These are phyloP conservation scores for Siniperca obscura DNA, from an alignment of 2,797 vertebrate genomes.

Conservation along the genomic window DNA sequence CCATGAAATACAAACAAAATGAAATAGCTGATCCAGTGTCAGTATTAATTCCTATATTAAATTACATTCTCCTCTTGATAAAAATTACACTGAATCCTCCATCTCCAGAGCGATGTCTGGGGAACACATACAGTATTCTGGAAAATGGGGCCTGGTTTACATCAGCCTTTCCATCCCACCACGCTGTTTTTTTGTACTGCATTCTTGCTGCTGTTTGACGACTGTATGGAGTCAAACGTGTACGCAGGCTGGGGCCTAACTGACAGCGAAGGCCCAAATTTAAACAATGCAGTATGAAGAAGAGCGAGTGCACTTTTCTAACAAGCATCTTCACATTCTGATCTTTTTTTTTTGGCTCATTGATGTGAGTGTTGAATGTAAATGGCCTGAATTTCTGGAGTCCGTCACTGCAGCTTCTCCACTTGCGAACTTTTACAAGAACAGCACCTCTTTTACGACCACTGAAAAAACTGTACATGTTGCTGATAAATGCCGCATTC, in stretches of 20 bases:
- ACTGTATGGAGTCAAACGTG: background rate
- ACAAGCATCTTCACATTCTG: background rate
- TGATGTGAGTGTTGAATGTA: slow-evolving; percentile 32
- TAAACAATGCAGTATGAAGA: background rate
- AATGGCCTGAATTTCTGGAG: background rate
- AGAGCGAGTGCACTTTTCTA: slow-evolving; percentile 7
- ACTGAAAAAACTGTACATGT: slow-evolving; percentile 18
- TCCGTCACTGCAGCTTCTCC: slow-evolving; percentile 9
- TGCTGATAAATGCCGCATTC: background rate
- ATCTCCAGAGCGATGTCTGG: background rate
- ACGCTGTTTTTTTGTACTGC: slow-evolving; percentile 4
- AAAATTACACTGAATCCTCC: background rate
- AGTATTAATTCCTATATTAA: slow-evolving; percentile 22
- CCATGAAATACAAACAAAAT: background rate
- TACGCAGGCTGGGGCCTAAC: background rate
- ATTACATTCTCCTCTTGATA: background rate
- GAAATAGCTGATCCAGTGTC: slow-evolving; percentile 24
- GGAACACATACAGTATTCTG: background rate
- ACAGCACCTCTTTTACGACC: slow-evolving; percentile 3
- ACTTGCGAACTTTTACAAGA: slow-evolving; percentile 10
- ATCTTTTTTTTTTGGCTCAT: background rate
- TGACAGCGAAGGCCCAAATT: background rate
- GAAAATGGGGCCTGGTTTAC: slow-evolving; percentile 42
- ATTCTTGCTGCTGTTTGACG: slow-evolving; percentile 2
- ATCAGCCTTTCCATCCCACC: background rate